A percentile compares a stretch with the other conserved stretches of the same genome.
Conservation (phyloP, 2,888 invertebrate species). For the Augiades crinisus region DNA sequence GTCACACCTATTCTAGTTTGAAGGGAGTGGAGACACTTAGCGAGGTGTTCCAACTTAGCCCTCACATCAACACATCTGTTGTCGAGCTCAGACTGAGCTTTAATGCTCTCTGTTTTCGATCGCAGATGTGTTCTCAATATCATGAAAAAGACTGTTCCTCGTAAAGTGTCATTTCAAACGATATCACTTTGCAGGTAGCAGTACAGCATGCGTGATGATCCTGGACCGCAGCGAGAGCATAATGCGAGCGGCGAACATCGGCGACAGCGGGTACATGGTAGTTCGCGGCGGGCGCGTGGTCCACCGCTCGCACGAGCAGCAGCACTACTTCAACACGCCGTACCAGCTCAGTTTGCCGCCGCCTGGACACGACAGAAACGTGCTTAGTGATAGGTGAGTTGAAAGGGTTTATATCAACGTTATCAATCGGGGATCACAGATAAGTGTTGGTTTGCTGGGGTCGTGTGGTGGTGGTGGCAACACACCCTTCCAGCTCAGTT, state of each 20-base stretch:
- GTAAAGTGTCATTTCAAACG: no score
- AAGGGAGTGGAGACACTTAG: no score
- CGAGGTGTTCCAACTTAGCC: no score
- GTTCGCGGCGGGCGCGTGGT: slow-evolving; percentile 93
- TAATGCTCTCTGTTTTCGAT: no score
- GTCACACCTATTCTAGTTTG: no score
- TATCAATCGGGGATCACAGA: slow-evolving; percentile 99
- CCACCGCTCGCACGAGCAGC: slow-evolving; percentile 97
- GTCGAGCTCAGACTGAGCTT: no score
- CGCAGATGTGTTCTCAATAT: no score
- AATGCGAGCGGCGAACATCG: slow-evolving; percentile 97
- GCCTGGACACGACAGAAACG: slow-evolving; percentile 92
- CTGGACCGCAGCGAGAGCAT: slow-evolving; percentile 94
- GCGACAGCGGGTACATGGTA: slow-evolving; percentile 99
- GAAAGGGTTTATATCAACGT: not conserved
- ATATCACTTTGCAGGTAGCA: slow-evolving; percentile 87
- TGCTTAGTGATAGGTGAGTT: slow-evolving; percentile 91
- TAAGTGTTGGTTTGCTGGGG: slow-evolving; percentile 95
- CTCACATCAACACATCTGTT: no score
- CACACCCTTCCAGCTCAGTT: slow-evolving; percentile 97
- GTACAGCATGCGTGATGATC: slow-evolving; percentile 98
- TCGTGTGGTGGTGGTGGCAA: slow-evolving; percentile 97
- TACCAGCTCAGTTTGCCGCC: slow-evolving; percentile 98
- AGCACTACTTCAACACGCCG: slow-evolving; percentile 99
- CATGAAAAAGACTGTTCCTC: no score